Evolutionary conservation across 2,888 invertebrate genomes (phyloP).

Genomic region (Leptinotarsa rubiginosa): DNA sequence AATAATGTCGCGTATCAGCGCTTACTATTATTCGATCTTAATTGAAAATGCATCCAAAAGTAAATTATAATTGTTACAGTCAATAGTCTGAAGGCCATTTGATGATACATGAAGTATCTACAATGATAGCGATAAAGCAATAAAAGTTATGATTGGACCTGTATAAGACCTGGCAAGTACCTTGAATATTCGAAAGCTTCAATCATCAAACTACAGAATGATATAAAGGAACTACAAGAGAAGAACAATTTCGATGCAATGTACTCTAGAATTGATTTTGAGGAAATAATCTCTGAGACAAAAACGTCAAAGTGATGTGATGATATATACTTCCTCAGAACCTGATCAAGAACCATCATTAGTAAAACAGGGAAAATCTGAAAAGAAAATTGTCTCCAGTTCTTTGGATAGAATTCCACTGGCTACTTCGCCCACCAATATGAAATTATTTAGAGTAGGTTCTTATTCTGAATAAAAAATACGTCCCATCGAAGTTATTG

Average conservation of each 20-base stretch:
- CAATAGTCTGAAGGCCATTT: neutral
- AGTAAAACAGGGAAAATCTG: no score
- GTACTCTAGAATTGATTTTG: neutral
- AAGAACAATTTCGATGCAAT: neutral
- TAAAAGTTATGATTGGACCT: constrained; percentile 29
- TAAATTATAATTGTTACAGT: neutral
- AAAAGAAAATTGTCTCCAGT: no score
- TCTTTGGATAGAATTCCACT: no score
- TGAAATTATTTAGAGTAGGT: no score
- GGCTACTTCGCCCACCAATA: no score
- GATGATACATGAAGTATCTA: neutral
- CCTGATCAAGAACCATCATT: no score
- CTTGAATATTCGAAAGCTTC: constrained; percentile 16
- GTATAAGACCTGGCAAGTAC: constrained; percentile 10
- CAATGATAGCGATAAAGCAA: neutral
- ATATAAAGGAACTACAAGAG: constrained; percentile 19
- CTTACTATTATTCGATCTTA: neutral
- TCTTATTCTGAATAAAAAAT: no score
- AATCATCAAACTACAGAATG: constrained; percentile 20
- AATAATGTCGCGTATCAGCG: neutral
- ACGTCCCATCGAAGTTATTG: no score
- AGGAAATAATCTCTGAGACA: constrained; percentile 7
- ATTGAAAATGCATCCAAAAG: neutral
- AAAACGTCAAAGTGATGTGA: constrained; percentile 9
- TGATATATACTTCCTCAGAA: constrained; percentile 4